Evolutionary conservation across 2,113 vertebrate genomes (phyloP), one percentile per base, ranked within the genome.

Genomic region (Chunga burmeisteri): DNA sequence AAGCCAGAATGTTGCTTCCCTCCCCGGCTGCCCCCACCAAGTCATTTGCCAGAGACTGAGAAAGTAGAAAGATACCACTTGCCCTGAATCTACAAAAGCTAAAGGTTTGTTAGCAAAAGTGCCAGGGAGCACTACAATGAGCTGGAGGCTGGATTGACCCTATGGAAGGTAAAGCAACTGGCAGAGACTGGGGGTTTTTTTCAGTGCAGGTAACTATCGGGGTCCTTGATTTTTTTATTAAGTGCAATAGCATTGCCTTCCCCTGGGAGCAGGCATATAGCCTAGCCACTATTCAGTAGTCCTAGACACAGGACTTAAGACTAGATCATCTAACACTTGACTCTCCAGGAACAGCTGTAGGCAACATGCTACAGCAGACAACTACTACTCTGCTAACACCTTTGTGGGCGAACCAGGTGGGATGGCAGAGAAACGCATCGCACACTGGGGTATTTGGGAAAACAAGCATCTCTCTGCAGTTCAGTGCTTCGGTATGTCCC

Each of bases 1-100:
- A 95, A 95, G 92, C 56, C 97, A 97, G 46, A 59, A 47, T 49
- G 40, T 67, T 88, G 22, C 75, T 95, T 95, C 81, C 25, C 42
- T 90, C 80, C 53, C 6, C 42, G 11, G 44, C 55, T 71, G 10
- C 7, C 40, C 6, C 3, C 8, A 4, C 29, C 15, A 73, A 91
- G 30, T 27, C 68, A 71, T 85, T 67, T 85, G 47, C 63, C 59
- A 91, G 70, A 72, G 53, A 90, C 17, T 80, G 47, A 53, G 58
- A 93, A 85, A 75, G 66, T 65, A 70, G 61, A 47, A 74, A 34
- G 27, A 68, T 53, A 50, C 8, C 42, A 29, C 52, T 67, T 65
- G 21, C 40, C 26, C 29, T 68, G 18, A 73, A 61, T 59, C 61
- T 81, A 59, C 46, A 77, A 58, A 59, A 65, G 65, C 25, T 44